Evolutionary conservation across 2,888 invertebrate species (phyloP).

Genomic region (Standfussiana lucernea): DNA sequence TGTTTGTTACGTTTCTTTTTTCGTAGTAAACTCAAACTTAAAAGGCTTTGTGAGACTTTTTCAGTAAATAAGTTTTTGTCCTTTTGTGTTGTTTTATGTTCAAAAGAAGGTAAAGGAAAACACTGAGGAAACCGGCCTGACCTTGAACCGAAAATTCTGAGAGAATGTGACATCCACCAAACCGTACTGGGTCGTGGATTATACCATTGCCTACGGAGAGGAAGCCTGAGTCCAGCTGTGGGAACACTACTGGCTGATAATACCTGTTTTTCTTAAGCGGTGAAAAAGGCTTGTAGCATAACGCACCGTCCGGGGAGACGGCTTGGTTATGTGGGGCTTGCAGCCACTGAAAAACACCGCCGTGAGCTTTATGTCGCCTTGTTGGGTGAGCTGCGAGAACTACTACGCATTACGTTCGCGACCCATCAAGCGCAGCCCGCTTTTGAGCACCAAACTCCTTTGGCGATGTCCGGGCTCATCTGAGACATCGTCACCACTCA

Average conservation of each 20-base stretch:
- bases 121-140: neutral
- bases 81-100: neutral
- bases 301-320: neutral
- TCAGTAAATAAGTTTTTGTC: neutral
- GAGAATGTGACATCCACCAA: neutral
- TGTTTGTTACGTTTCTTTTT: conserved; percentile 7
- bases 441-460: neutral
- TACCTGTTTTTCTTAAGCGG: neutral
- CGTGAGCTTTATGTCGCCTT: neutral
- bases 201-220: neutral
- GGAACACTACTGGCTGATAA: neutral
- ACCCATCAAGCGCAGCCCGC: neutral
- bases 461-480: neutral
- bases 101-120: neutral
- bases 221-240: neutral
- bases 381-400: neutral
- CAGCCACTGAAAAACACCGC: neutral
- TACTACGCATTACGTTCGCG: neutral
- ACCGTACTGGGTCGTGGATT: neutral
- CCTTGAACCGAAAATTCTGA: neutral
- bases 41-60: neutral
- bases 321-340: neutral
- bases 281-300: neutral
- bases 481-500: neutral
- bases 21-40: neutral